phyloP scores from a whole-genome alignment of 2,113 vertebrate species.

The Falcunculus frontatus region DNA sequence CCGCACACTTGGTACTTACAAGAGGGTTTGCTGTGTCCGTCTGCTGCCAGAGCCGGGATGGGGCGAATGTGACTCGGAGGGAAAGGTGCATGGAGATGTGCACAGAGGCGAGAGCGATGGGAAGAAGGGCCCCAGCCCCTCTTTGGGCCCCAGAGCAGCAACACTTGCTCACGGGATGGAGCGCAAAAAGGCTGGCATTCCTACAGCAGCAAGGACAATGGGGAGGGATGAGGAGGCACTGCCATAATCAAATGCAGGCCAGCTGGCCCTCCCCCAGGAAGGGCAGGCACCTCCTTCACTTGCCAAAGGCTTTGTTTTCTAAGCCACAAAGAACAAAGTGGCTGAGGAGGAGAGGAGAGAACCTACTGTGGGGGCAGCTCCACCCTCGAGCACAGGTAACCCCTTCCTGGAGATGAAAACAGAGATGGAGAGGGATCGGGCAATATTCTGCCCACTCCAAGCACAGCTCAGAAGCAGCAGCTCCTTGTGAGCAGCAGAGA shows the following conservation, averaged over 20 bases:
- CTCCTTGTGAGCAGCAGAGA: not conserved
- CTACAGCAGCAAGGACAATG: constrained; percentile 52
- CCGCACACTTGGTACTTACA: constrained; percentile 1
- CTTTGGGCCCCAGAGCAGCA: constrained; percentile 36
- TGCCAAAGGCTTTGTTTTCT: constrained; percentile 61
- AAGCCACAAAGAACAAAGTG: constrained; percentile 52
- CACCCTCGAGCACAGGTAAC: not conserved
- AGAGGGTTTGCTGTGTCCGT: not conserved
- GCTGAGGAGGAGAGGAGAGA: not conserved
- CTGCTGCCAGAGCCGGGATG: not conserved
- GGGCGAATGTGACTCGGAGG: not conserved
- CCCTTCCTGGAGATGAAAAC: not conserved
- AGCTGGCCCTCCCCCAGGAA: constrained; percentile 61
- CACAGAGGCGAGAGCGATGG: not conserved
- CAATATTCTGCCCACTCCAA: not conserved
- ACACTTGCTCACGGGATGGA: constrained; percentile 34
- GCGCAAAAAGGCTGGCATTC: constrained; percentile 26
- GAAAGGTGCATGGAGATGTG: not conserved
- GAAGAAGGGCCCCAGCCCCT: constrained; percentile 3
- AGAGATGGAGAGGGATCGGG: not conserved
- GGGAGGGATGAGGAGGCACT: constrained; percentile 42
- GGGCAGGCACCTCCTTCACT: constrained; percentile 55
- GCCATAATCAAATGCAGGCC: constrained; percentile 55
- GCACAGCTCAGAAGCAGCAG: not conserved
- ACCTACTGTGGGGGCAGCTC: not conserved